Conservation (phyloP, 2,888 invertebrate genomes). For the Lissocephala sabroskyi region DNA sequence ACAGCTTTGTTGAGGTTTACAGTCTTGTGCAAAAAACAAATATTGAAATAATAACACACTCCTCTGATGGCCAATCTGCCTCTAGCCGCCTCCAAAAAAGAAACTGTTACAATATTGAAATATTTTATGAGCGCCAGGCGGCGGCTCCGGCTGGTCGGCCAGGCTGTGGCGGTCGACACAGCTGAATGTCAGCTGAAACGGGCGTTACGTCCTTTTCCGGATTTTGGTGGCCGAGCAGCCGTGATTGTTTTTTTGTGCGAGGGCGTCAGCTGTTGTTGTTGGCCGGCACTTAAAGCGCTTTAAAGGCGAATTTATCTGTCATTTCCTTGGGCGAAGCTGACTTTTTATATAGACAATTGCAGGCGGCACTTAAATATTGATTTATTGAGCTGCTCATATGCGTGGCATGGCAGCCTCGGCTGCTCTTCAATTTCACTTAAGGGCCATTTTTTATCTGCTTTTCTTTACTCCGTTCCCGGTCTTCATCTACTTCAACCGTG, state of each 20-base stretch:
- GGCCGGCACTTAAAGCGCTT: constrained; percentile 26
- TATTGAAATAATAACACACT: constrained; percentile 47
- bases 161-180: constrained; percentile 12
- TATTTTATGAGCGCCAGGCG: constrained; percentile 45
- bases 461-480: constrained; percentile 12
- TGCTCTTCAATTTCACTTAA: not conserved
- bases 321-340: constrained; percentile 44
- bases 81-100: too few relatives aligned
- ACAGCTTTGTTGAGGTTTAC: constrained; percentile 23
- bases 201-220: constrained; percentile 49
- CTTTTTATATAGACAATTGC: constrained; percentile 42
- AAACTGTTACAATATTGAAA: constrained; percentile 58
- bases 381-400: constrained; percentile 54
- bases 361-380: constrained; percentile 49
- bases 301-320: constrained; percentile 48
- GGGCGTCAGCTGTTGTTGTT: too few relatives aligned
- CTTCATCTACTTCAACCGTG: not conserved
- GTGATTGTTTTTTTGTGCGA: constrained; percentile 26
- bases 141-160: constrained; percentile 6
- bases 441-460: constrained; percentile 18
- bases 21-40: constrained; percentile 24
- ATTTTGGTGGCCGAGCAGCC: constrained; percentile 28
- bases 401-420: too few relatives aligned
- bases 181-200: constrained; percentile 29
- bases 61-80: constrained; percentile 16